These are phyloP conservation scores for Cranoglanis bouderius DNA, from an alignment of 2,113 vertebrate genomes.

Conservation along the genomic window DNA sequence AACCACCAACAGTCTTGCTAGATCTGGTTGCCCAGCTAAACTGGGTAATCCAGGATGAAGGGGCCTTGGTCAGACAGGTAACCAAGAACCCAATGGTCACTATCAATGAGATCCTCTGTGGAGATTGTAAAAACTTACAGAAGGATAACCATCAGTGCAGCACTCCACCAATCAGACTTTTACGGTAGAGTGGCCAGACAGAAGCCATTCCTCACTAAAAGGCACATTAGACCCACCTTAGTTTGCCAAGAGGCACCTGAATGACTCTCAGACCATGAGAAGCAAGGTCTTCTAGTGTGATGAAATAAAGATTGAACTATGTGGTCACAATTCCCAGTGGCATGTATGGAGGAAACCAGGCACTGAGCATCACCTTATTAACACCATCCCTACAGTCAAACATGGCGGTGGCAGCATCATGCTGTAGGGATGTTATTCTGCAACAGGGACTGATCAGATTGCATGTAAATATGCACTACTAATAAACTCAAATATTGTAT, in stretches of 20 bases:
- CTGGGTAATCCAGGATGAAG: background rate
- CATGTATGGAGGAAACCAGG: background rate
- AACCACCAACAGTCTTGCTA: background rate
- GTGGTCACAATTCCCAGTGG: background rate
- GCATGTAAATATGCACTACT: no score
- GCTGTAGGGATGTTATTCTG: no score
- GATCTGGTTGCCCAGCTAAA: background rate
- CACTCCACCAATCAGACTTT: background rate
- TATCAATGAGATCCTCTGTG: background rate
- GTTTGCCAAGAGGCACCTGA: background rate
- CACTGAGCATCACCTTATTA: background rate
- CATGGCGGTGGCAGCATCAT: background rate
- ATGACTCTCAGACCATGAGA: no score
- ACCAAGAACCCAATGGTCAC: background rate
- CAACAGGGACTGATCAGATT: no score
- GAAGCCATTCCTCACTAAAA: background rate
- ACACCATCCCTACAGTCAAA: background rate
- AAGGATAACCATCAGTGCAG: background rate
- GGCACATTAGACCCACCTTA: background rate
- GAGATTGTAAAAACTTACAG: background rate
- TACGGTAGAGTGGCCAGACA: no score
- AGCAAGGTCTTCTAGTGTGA: no score
- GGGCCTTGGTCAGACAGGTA: background rate
- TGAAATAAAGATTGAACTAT: background rate
- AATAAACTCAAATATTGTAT: background rate